Conservation (phyloP, 2,888 invertebrate species). For the Noctuana brunneofusca region DNA sequence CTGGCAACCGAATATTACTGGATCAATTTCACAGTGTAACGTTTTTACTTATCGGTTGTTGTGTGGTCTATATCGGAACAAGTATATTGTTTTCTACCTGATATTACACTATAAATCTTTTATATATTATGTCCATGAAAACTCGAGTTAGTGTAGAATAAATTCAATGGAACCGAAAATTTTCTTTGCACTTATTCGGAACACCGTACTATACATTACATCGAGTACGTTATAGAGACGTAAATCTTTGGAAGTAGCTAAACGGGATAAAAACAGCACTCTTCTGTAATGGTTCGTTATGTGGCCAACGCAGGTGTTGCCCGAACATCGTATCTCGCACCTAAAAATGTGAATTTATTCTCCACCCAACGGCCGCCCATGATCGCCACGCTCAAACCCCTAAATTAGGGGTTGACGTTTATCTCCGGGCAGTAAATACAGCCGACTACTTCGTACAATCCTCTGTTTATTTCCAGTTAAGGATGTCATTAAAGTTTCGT, state of each 20-base stretch:
- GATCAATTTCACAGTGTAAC: too few relatives aligned
- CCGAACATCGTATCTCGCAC: slow-evolving; percentile 55
- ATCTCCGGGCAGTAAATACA: slow-evolving; percentile 75
- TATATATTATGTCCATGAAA: not conserved
- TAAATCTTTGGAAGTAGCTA: slow-evolving; percentile 44
- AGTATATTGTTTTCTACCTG: too few relatives aligned
- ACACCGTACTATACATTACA: slow-evolving; percentile 15
- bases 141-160: not conserved
- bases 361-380: slow-evolving; percentile 70
- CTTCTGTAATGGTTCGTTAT: slow-evolving; percentile 63
- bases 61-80: too few relatives aligned
- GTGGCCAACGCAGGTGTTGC: slow-evolving; percentile 67
- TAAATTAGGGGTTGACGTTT: slow-evolving; percentile 80
- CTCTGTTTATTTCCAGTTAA: slow-evolving; percentile 33
- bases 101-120: too few relatives aligned
- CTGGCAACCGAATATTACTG: too few relatives aligned
- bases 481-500: slow-evolving; percentile 19
- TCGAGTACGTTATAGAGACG: slow-evolving; percentile 29
- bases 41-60: too few relatives aligned
- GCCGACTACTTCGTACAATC: slow-evolving; percentile 40
- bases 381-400: slow-evolving; percentile 76
- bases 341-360: slow-evolving; percentile 81
- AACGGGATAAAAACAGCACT: slow-evolving; percentile 48
- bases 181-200: slow-evolving; percentile 5
- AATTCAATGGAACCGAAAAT: not conserved